These are phyloP conservation scores for Mesocricetus auratus DNA, from an alignment of 2,113 vertebrate genomes.

Conservation along the genomic window DNA sequence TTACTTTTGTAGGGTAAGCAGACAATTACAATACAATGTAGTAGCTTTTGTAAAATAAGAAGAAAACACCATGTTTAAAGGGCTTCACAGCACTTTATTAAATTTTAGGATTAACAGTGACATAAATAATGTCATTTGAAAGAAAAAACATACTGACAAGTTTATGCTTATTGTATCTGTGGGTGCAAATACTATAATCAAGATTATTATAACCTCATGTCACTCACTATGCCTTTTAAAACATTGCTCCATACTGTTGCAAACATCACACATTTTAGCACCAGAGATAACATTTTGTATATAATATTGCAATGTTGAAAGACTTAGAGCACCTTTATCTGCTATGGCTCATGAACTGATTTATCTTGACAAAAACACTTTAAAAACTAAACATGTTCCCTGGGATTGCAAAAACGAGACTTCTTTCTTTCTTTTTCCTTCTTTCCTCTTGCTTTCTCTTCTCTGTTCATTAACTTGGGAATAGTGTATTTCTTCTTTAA, in stretches of 20 bases:
- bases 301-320: neutral
- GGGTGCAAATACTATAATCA: neutral
- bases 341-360: neutral
- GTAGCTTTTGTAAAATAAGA: neutral
- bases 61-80: neutral
- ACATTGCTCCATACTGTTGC: neutral
- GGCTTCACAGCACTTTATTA: neutral
- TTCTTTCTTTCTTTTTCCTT: neutral
- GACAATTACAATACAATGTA: neutral
- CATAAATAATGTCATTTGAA: neutral
- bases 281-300: neutral
- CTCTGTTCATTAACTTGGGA: neutral
- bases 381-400: neutral
- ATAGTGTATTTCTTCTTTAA: conserved; percentile 11
- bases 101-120: neutral
- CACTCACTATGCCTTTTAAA: neutral
- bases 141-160: neutral
- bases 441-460: rapidly evolving
- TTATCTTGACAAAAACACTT: neutral
- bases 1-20: neutral
- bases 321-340: neutral
- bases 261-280: neutral
- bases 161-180: neutral
- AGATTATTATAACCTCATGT: neutral
- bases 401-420: neutral